Evolutionary conservation across 2,888 invertebrate genomes (phyloP), one percentile per base, ranked within the genome.

Genomic region (Phalera bucephala): DNA sequence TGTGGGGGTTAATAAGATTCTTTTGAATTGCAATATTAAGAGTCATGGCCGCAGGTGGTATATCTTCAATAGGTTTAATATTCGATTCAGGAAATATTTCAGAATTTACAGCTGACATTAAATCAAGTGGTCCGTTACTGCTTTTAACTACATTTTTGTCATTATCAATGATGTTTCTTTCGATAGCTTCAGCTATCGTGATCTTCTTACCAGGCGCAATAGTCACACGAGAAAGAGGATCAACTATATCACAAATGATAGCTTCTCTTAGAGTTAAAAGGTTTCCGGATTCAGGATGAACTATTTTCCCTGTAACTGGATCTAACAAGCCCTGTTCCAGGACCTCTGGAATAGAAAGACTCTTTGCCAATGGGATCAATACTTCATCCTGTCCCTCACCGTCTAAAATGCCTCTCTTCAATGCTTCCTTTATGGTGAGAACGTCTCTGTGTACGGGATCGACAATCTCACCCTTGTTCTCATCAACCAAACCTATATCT

Each of bases 221-320:
- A 1, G 91, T 91, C 34, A 98, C 84, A 33, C 91, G 91, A 7
- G 96, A 95, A 34, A 94, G 81, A 0, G 96, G 94, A 88, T 98
- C 96, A 31, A 97, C 92, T 55, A 97, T 94, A 64, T 97, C 97
- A 74, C 95, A 96, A 58, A 95, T 92, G 32, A 98, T 95, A 14
- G 97, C 96, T 91, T 97, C 95, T 56, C 93, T 91, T 44, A 97
- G 87, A 36, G 94, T 93, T 33, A 97, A 87, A 45, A 93, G 92
- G 52, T 91, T 92, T 1, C 97, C 97, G 12, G 95, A 95, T 83
- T 96, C 96, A 1, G 97, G 97, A 77, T 97, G 97, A 52, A 97
- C 92, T 40, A 96, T 93, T 81, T 94, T 94, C 45, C 93, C 92
- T 8, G 93, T 92, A 17, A 83, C 79, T 2, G 93, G 92, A 72